phyloP scores from a whole-genome alignment of 2,797 vertebrate species.

The Argentina silus region DNA sequence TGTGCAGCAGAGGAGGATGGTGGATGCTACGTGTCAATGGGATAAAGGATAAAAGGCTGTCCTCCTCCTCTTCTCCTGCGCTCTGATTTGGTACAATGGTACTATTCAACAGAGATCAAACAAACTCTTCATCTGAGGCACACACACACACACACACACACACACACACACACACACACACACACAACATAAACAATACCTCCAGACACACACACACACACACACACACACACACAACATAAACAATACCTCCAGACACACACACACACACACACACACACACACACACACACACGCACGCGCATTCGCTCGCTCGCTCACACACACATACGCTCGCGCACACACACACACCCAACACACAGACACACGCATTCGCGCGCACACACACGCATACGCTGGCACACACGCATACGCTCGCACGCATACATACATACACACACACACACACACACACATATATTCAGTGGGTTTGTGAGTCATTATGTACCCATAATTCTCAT shows the following conservation, averaged over 20 bases:
- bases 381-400: not conserved
- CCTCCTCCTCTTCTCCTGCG: not conserved
- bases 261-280: slow-evolving; percentile 14
- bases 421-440: not conserved
- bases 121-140: slow-evolving; percentile 12
- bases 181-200: slow-evolving; percentile 1
- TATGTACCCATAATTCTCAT: not conserved
- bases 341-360: not conserved
- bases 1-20: not conserved
- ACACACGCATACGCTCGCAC: not conserved
- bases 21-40: not conserved
- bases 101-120: slow-evolving; percentile 8
- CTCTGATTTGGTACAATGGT: not conserved
- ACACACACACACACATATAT: slow-evolving; percentile 2
- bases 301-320: too few relatives aligned
- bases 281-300: slow-evolving; percentile 6
- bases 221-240: not conserved
- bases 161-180: slow-evolving; percentile 19
- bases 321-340: not conserved
- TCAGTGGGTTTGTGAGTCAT: not conserved
- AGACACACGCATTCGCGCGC: too few relatives aligned
- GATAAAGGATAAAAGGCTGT: slow-evolving; percentile 7
- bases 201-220: not conserved
- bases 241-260: not conserved
- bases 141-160: slow-evolving; percentile 3